phyloP scores from a whole-genome alignment of 2,888 invertebrate genomes.

The Calliopum simillimum region DNA sequence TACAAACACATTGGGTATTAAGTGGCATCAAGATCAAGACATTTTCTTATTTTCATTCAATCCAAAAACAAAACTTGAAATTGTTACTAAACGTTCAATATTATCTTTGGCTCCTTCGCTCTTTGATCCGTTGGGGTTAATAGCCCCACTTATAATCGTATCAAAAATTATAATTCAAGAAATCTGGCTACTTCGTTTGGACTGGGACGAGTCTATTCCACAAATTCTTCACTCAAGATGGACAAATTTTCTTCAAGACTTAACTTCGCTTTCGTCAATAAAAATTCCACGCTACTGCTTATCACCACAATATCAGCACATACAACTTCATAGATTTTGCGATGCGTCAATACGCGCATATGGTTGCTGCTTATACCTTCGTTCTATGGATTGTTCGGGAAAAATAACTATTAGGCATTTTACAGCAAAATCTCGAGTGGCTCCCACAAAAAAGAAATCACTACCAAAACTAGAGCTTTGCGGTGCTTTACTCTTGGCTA shows the following conservation, averaged over 20 bases:
- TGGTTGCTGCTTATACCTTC: constrained; percentile 35
- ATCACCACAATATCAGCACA: background rate
- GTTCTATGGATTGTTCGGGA: background rate
- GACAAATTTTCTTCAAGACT: background rate
- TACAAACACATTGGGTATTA: background rate
- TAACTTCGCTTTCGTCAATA: background rate
- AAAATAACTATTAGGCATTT: constrained; percentile 9
- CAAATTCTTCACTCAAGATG: constrained; percentile 7
- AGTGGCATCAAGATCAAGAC: background rate
- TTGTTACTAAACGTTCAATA: background rate
- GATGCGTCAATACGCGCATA: constrained; percentile 36
- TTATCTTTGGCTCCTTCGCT: background rate
- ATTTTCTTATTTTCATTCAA: constrained; percentile 5
- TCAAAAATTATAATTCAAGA: constrained; percentile 10
- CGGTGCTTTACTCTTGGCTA: constrained; percentile 20
- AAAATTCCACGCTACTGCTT: constrained; percentile 28
- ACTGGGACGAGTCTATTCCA: constrained; percentile 19
- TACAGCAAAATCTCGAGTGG: constrained; percentile 27
- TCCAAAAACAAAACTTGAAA: background rate
- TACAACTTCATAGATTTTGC: constrained; percentile 37
- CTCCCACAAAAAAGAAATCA: constrained; percentile 23
- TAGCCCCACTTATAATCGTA: background rate
- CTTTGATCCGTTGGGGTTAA: constrained; percentile 16
- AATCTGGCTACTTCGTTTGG: constrained; percentile 8
- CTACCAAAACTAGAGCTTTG: constrained; percentile 31